Evolutionary conservation across 1,140 invertebrate species (phyloP).

Genomic region (Maniola jurtina): DNA sequence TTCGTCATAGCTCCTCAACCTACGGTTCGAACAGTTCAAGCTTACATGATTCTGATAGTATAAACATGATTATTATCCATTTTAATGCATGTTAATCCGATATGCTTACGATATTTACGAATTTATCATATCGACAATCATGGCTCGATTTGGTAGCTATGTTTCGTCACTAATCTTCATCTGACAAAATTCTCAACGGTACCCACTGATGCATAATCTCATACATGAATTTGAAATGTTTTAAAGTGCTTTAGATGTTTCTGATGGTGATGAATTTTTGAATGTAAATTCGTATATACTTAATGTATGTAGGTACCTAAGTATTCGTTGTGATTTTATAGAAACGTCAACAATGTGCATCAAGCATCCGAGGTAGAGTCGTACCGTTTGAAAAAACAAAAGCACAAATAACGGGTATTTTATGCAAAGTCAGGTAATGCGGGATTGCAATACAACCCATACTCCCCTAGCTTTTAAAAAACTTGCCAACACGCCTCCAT

Average conservation of each 20-base stretch:
- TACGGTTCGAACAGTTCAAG: background rate
- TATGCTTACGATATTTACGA: background rate
- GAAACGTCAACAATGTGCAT: background rate
- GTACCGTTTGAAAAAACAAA: slow-evolving; percentile 10
- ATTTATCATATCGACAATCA: background rate
- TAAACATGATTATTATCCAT: background rate
- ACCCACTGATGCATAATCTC: background rate
- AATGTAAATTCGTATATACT: background rate
- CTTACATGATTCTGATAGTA: slow-evolving; percentile 5
- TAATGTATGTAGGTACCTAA: background rate
- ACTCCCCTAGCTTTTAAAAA: slow-evolving; percentile 24
- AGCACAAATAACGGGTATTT: slow-evolving; percentile 6
- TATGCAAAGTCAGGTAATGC: slow-evolving; percentile 8
- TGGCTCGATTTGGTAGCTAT: background rate
- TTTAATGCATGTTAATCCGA: slow-evolving; percentile 5
- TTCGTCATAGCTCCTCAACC: background rate
- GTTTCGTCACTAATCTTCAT: background rate
- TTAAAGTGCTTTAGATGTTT: background rate
- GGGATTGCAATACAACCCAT: slow-evolving; percentile 9
- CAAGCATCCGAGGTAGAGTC: background rate
- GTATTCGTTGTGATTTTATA: background rate
- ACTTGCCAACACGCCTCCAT: slow-evolving; percentile 22
- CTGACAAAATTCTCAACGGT: background rate
- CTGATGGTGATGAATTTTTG: background rate
- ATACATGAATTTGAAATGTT: background rate